Percentiles rank a stretch among this genome's conserved stretches.
phyloP scores from a whole-genome alignment of 1,140 invertebrate species.

The Venustaconcha ellipsiformis region DNA sequence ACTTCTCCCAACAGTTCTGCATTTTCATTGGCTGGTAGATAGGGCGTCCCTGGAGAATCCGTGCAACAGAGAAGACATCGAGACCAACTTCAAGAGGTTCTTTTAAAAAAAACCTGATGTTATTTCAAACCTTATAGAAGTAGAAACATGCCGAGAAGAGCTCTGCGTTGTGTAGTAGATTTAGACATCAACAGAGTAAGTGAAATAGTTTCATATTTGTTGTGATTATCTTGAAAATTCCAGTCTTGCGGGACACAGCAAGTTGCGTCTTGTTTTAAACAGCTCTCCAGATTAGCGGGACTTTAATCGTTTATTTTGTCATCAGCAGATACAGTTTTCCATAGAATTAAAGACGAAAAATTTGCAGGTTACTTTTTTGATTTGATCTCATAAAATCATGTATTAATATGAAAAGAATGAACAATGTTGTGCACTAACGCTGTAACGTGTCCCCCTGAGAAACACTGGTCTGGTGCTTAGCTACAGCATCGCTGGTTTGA shows the following conservation, averaged over 20 bases:
- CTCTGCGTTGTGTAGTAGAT: constrained; percentile 61
- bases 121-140: neutral
- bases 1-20: too few relatives aligned
- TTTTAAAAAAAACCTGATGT: too few relatives aligned
- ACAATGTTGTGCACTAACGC: neutral
- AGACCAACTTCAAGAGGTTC: too few relatives aligned
- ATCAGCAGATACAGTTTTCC: constrained; percentile 4
- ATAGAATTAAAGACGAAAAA: neutral
- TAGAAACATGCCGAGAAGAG: constrained; percentile 57
- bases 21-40: too few relatives aligned
- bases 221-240: constrained; percentile 13
- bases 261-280: constrained; percentile 17
- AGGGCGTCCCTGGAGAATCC: too few relatives aligned
- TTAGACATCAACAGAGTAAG: constrained; percentile 58
- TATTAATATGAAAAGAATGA: neutral
- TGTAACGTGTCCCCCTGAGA: neutral
- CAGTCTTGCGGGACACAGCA: constrained; percentile 2
- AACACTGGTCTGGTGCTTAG: too few relatives aligned
- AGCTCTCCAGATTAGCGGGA: constrained; percentile 2
- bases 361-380: neutral
- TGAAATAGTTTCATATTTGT: constrained; percentile 5
- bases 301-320: neutral
- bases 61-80: too few relatives aligned
- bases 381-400: neutral
- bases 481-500: too few relatives aligned